Evolutionary conservation across 1,140 invertebrate species (phyloP).

Genomic region (Apis dorsata): DNA sequence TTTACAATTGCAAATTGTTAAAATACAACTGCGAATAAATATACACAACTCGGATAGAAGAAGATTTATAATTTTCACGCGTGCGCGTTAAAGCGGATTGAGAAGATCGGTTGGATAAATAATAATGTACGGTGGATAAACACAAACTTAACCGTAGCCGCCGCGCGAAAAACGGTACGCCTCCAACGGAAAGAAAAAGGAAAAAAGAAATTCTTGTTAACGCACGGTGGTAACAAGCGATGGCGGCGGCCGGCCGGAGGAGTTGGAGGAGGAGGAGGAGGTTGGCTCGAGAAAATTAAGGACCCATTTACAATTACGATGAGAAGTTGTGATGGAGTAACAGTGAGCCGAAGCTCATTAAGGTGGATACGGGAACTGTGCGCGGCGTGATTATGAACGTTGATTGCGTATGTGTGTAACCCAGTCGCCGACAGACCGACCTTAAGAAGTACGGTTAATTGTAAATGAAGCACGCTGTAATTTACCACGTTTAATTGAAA

Average conservation of each 20-base stretch:
- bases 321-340: slow-evolving; percentile 61
- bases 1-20: too few species aligned
- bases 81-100: too few species aligned
- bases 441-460: slow-evolving; percentile 64
- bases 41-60: too few species aligned
- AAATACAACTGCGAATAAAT: too few species aligned
- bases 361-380: slow-evolving; percentile 43
- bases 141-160: not conserved
- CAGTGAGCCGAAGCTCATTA: slow-evolving; percentile 64
- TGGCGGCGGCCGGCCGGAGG: not conserved
- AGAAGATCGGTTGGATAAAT: too few species aligned
- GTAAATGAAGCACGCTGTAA: slow-evolving; percentile 64
- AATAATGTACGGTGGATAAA: too few species aligned
- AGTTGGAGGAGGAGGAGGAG: not conserved
- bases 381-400: slow-evolving; percentile 56
- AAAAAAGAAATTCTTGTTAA: slow-evolving; percentile 53
- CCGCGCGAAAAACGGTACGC: not conserved
- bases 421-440: slow-evolving; percentile 54
- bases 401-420: slow-evolving; percentile 65
- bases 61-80: too few species aligned
- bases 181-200: not conserved
- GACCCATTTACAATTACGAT: slow-evolving; percentile 63
- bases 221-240: slow-evolving; percentile 17
- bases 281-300: slow-evolving; percentile 56
- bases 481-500: slow-evolving; percentile 68